A percentile compares a stretch with the other conserved stretches of the same genome.
phyloP scores from a whole-genome alignment of 2,113 vertebrate species.

The Boulengeromyrus knoepffleri region DNA sequence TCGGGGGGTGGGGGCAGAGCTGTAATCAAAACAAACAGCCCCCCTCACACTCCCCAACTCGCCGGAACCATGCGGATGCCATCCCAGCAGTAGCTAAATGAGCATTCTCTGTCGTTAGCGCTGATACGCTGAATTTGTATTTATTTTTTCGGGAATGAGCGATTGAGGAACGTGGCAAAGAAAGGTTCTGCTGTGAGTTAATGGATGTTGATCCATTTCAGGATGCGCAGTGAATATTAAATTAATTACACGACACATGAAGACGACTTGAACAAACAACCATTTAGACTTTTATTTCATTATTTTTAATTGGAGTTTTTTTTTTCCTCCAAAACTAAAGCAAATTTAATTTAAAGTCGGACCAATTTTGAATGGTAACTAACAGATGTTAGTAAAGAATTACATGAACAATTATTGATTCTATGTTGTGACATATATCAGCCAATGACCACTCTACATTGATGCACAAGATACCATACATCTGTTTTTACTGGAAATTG shows the following conservation, averaged over 20 bases:
- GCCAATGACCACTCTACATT: not conserved
- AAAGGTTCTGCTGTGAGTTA: not conserved
- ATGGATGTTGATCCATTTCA: slow-evolving; percentile 10
- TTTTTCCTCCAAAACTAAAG: not conserved
- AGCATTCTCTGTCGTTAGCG: not conserved
- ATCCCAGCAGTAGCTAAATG: not conserved
- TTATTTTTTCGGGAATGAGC: not conserved
- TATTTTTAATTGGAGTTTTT: not conserved
- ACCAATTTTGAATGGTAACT: not conserved
- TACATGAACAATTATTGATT: slow-evolving; percentile 6
- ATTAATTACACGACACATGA: slow-evolving; percentile 5
- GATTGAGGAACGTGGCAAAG: not conserved
- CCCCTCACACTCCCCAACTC: not conserved
- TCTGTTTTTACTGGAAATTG: not conserved
- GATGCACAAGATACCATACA: not conserved
- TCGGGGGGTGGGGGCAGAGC: slow-evolving; percentile 11
- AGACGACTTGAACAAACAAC: slow-evolving; percentile 4
- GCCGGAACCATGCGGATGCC: not conserved
- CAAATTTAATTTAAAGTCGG: not conserved
- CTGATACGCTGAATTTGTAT: not conserved
- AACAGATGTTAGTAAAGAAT: not conserved
- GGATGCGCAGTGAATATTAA: not conserved
- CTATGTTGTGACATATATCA: not conserved
- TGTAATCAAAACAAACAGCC: slow-evolving; percentile 36
- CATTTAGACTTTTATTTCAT: slow-evolving; percentile 18